Conservation (phyloP, 2,888 invertebrate species). For the Hypselothyrea guttata region DNA sequence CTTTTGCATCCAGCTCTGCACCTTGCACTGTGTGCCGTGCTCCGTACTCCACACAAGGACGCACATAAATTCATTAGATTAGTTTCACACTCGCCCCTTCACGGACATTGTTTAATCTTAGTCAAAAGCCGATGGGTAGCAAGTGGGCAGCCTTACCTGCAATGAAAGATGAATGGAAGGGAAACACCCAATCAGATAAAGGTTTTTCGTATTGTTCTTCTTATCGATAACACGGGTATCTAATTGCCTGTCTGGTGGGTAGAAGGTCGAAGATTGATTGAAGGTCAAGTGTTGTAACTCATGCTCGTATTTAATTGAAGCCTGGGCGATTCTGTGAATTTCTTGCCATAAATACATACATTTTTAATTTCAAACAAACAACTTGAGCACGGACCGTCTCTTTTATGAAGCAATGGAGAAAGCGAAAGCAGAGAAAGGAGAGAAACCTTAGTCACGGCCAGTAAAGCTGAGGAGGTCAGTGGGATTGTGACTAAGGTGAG, state of each 20-base stretch:
- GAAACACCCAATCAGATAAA: conserved; percentile 11
- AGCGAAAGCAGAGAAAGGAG: no score
- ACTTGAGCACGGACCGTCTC: neutral
- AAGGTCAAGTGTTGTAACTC: neutral
- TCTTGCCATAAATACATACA: neutral
- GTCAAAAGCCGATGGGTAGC: conserved; percentile 32
- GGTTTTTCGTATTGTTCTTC: conserved; percentile 6
- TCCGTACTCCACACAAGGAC: conserved; percentile 24
- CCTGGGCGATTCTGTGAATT: no score
- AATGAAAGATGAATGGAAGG: conserved; percentile 24
- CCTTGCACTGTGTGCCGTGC: conserved; percentile 36
- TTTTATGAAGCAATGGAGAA: no score
- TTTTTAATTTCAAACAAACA: neutral
- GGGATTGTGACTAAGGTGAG: conserved; percentile 27
- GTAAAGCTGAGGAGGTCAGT: conserved; percentile 42
- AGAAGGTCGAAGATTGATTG: conserved; percentile 17
- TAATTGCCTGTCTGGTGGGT: conserved; percentile 15
- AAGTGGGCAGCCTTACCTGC: conserved; percentile 46
- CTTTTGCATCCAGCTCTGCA: conserved; percentile 53
- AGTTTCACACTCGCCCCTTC: conserved; percentile 27
- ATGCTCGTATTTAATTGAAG: no score
- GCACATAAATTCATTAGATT: conserved; percentile 73
- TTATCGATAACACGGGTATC: conserved; percentile 19
- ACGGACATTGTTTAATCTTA: conserved; percentile 40
- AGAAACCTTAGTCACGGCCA: neutral